Base-by-base conservation (phyloP, 2,113 vertebrate genomes). In the Alaudala cheleensis region DNA sequence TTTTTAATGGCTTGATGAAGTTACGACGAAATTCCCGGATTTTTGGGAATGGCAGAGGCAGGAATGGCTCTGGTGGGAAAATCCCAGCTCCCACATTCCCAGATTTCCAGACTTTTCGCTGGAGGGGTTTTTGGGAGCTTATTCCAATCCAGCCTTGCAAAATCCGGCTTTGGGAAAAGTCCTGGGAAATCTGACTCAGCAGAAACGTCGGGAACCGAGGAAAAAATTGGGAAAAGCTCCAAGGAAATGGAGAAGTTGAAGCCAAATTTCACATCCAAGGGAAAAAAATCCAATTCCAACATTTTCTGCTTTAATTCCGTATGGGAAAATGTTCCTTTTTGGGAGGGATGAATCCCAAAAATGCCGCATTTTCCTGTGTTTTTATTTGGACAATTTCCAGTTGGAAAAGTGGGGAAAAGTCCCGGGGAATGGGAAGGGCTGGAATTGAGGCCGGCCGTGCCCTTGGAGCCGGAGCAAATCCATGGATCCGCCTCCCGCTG, bases 11-110 rank as follows among this genome's bases (percentile, higher is more conserved):
- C 9, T 45, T 5, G 40, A 31, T 45, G 31, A 24, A 6, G 20
- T 4, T 4, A 3, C 37, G 10, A 11, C 29, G 34, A 12, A 45
- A 80, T 54, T 65, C 40, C 21, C 0, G 0, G 7, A 65, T 54
- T 80, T 80, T 5, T 0, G 0, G 40, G 74, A 62, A 40, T 62
- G 12, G 45, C 0, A 0, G 45, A 34, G 39, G 49, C 4, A 3
- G 77, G 33, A 65, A 54, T 12, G 5, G 14, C 49, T 54, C 19
- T 1, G 0, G 20, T 2, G 12, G 21, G 33, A 31, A 54, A 65
- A 24, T 31, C 15, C 49, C 49, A 24, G 20, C 25, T 65, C 31
- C 25, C 20, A 11, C 39, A 37, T 45, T 80, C 77, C 21, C 40
- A 12, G 10, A 54, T 54, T 80, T 44, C 39, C 49, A 34, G 47